Evolutionary conservation across 2,797 vertebrate genomes (phyloP).

Genomic region (Astyanax mexicanus): DNA sequence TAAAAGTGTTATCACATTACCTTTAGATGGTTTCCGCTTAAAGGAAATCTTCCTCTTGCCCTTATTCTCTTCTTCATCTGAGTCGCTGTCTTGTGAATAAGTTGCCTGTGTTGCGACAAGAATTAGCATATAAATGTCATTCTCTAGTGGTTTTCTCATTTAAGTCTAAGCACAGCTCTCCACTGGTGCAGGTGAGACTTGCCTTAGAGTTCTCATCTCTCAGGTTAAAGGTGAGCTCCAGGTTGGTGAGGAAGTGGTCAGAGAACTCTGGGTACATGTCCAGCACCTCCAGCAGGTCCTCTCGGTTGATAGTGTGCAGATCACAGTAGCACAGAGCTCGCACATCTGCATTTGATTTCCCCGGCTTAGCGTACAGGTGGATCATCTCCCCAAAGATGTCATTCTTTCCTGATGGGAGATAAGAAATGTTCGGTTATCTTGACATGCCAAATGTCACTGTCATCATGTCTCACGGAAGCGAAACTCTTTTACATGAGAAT

Average conservation of each 20-base stretch:
- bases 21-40: conserved; percentile 86
- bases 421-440: not conserved
- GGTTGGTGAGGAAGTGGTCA: conserved; percentile 93
- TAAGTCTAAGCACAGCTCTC: not conserved
- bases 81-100: conserved; percentile 81
- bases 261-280: conserved; percentile 99
- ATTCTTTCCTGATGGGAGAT: conserved; percentile 87
- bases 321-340: conserved; percentile 97
- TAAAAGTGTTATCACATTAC: conserved; percentile 72
- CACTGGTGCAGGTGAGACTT: conserved; percentile 30
- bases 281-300: conserved; percentile 94
- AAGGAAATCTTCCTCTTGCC: conserved; percentile 90
- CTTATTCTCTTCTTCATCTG: conserved; percentile 81
- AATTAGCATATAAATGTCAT: not conserved
- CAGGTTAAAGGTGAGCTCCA: conserved; percentile 97
- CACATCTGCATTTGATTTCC: conserved; percentile 97
- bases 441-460: no score
- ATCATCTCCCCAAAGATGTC: conserved; percentile 99
- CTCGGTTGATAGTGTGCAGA: conserved; percentile 95
- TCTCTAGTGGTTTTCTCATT: not conserved
- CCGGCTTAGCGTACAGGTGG: conserved; percentile 92
- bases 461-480: no score
- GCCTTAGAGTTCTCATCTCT: conserved; percentile 92
- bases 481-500: no score
- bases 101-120: conserved; percentile 75